These are phyloP conservation scores for Thaleichthys pacificus DNA, from an alignment of 2,797 vertebrate species.

Conservation along the genomic window DNA sequence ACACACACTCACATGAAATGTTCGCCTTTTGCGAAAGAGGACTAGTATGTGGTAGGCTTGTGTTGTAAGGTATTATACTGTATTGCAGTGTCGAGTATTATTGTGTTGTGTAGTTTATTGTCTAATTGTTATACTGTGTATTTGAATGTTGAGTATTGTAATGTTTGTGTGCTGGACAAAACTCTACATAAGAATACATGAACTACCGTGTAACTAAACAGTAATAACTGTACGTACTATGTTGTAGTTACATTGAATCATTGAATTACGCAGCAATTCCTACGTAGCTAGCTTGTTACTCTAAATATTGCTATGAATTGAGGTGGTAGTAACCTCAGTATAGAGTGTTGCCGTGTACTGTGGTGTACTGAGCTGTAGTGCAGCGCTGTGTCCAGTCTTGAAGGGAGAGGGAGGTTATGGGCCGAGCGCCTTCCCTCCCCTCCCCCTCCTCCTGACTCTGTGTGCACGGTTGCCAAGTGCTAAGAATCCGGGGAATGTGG, in stretches of 20 bases:
- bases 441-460: constrained; percentile 31
- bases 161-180: neutral
- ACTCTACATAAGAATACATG: too few species aligned
- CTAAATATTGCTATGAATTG: too few species aligned
- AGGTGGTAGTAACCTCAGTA: neutral
- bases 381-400: neutral
- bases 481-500: constrained; percentile 95
- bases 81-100: neutral
- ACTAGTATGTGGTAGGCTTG: neutral
- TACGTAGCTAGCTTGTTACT: too few species aligned
- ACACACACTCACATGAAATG: neutral
- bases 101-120: neutral
- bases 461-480: constrained; percentile 81
- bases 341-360: neutral
- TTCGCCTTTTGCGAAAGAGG: neutral
- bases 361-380: neutral
- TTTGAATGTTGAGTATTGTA: neutral
- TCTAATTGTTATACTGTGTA: neutral
- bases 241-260: too few species aligned
- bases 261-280: too few species aligned
- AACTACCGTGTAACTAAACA: too few species aligned
- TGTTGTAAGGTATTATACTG: neutral
- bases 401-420: neutral
- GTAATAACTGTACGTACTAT: too few species aligned
- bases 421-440: constrained; percentile 27